Base-by-base conservation (phyloP, 2,797 vertebrate species). In the Gobionotothen gibberifrons region DNA sequence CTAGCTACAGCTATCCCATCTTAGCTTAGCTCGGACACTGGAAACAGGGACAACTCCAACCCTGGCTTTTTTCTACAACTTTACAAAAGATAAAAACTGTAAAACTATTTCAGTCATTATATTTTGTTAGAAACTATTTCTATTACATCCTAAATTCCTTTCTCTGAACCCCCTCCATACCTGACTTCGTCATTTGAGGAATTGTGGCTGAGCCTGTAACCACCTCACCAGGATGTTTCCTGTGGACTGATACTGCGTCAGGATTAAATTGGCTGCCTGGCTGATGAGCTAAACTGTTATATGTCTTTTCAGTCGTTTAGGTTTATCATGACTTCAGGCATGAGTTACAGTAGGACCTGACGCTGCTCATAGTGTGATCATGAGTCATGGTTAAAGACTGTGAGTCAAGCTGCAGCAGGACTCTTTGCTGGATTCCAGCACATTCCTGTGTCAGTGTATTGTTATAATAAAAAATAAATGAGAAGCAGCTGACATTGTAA, bases 331-430 rank as follows among this genome's bases (percentile, higher is more conserved):
- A 81, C 82, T 82, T 72, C n/a, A 79, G 43, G 68, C 70, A 63
- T 26, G 59, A 44, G 21, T 48, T 42, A n/a, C n/a, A n/a, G n/a
- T n/a, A 52, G 68, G 75, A 75, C 56, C 80, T 92, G 91, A 92
- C 79, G 84, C 64, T 75, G 39, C 65, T 72, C 68, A 42, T 48
- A 67, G 63, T 68, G 69, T 65, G 68, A 72, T 79, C 7, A 16
- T 92, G 88, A 93, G 56, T 93, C 90, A 92, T 1, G 21, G 62
- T 67, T 71, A 2, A 84, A 32, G 69, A 82, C 71, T 64, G 78
- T 85, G 82, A 89, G 71, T 90, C 83, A 85, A 62, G 51, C 78
- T 61, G 51, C 51, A 43, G 51, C 58, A 19, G 3, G 42, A 44
- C 51, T 65, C 22, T 68, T 52, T 48, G 53, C 66, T 73, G 48